Percentiles rank a stretch among this genome's conserved stretches.
These are phyloP conservation scores for Oceanodroma leucorhoa DNA, from an alignment of 2,797 vertebrate genomes.

Conservation along the genomic window DNA sequence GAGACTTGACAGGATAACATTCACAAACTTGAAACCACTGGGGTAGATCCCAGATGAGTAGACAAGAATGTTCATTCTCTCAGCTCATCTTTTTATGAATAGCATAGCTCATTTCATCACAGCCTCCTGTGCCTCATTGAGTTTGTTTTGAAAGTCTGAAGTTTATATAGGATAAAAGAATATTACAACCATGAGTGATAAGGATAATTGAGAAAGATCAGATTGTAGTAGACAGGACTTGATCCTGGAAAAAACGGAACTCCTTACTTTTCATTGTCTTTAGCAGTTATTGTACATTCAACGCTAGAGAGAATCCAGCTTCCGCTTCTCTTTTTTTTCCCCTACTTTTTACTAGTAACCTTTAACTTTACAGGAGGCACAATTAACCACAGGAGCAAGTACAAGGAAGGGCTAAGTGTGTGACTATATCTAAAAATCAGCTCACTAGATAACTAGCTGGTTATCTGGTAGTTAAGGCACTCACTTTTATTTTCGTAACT, in stretches of 20 bases:
- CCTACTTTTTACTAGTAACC: background rate
- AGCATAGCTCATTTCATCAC: background rate
- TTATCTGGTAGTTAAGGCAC: background rate
- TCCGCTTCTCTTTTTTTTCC: background rate
- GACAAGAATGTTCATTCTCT: background rate
- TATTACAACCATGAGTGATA: background rate
- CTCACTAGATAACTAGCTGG: background rate
- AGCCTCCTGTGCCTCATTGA: background rate
- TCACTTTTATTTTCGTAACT: background rate
- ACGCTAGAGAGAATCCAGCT: background rate
- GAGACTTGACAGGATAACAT: background rate
- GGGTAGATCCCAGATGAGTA: background rate
- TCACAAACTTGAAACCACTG: background rate
- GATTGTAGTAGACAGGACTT: background rate
- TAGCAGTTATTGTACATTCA: background rate
- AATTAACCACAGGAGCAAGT: background rate
- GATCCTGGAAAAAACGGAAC: background rate
- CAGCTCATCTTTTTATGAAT: background rate
- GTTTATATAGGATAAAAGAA: background rate
- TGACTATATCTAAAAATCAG: background rate
- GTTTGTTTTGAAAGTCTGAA: constrained; percentile 1
- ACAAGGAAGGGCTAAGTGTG: background rate
- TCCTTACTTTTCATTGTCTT: background rate
- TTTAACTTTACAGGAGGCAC: background rate
- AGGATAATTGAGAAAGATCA: constrained; percentile 1